Conservation (phyloP, 2,113 vertebrate genomes). For the Corythornis vintsioides region DNA sequence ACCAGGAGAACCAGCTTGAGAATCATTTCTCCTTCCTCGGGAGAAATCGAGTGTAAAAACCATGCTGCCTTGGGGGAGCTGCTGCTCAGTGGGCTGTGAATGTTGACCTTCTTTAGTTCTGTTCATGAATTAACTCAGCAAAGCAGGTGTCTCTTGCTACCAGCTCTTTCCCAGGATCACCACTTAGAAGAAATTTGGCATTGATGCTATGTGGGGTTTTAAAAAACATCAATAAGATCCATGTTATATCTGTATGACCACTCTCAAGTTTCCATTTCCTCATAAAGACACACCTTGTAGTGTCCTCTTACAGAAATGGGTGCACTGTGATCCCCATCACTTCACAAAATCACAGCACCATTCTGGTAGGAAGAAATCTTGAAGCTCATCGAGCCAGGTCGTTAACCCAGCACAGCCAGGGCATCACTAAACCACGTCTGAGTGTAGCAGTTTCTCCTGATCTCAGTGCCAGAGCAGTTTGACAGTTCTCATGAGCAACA, state of each 20-base stretch:
- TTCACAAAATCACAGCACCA: not conserved
- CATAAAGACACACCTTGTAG: not conserved
- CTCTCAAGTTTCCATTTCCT: not conserved
- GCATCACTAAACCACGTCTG: not conserved
- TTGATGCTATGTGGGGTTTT: not conserved
- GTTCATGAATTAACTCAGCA: not conserved
- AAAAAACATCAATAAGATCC: not conserved
- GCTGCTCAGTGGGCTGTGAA: not conserved
- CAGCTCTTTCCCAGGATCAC: not conserved
- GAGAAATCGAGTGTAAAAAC: not conserved
- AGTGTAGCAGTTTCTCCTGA: not conserved
- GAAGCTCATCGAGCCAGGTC: not conserved
- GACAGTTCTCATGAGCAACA: not conserved
- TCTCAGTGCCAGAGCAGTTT: not conserved
- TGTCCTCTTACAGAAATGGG: rapidly evolving
- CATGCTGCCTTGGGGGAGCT: not conserved
- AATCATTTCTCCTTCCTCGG: not conserved
- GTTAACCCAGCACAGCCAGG: not conserved
- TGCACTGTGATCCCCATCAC: rapidly evolving
- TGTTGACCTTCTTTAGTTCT: not conserved
- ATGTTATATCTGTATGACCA: too few relatives aligned
- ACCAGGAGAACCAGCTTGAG: not conserved
- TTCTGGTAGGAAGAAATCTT: not conserved
- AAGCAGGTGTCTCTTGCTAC: rapidly evolving
- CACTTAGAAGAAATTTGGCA: not conserved